Evolutionary conservation across 2,113 vertebrate genomes (phyloP).

Genomic region (Ptychochromis oligacanthus): DNA sequence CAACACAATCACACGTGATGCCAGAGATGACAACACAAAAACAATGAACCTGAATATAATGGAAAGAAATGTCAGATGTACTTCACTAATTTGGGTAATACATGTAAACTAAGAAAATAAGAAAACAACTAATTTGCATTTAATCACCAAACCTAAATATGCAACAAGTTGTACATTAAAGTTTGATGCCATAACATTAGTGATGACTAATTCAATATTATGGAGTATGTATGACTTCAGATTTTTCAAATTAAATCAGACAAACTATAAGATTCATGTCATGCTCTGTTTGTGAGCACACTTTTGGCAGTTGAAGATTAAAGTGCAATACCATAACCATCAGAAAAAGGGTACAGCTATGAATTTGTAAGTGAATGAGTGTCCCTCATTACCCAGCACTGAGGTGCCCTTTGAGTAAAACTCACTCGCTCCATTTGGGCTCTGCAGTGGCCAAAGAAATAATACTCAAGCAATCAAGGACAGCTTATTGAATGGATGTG

Average conservation of each 20-base stretch:
- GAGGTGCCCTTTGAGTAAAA: no score
- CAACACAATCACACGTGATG: background rate
- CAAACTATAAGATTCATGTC: background rate
- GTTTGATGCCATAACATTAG: background rate
- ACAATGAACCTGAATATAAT: background rate
- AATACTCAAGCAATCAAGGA: background rate
- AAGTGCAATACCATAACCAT: background rate
- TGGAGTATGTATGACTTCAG: background rate
- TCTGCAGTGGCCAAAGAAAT: background rate
- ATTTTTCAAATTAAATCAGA: background rate
- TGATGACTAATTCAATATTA: background rate
- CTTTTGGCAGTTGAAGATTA: background rate
- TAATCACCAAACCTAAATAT: background rate
- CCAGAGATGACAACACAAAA: background rate
- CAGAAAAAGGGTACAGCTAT: background rate
- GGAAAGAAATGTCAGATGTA: background rate
- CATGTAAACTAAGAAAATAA: background rate
- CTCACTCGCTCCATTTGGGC: no score
- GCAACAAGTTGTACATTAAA: background rate
- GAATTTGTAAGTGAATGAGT: no score
- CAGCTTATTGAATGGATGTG: background rate
- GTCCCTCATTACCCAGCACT: no score
- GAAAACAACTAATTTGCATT: background rate
- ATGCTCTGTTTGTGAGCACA: background rate
- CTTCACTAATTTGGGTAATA: background rate